phyloP scores from a whole-genome alignment of 2,797 vertebrate genomes.

The Microchirus variegatus region DNA sequence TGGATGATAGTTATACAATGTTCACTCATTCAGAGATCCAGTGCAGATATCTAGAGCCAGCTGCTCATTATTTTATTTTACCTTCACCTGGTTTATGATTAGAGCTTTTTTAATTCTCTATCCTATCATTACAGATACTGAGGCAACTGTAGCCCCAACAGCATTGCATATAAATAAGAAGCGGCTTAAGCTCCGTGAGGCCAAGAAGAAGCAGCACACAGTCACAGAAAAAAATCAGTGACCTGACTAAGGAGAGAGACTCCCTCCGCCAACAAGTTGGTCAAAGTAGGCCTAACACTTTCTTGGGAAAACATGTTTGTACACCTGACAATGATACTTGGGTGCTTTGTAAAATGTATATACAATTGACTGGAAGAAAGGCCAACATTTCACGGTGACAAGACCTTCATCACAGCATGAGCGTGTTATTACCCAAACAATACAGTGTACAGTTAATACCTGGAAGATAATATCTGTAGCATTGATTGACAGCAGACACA shows the following conservation, averaged over 20 bases:
- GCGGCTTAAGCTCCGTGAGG: background rate
- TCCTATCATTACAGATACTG: constrained; percentile 20
- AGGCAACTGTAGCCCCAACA: constrained; percentile 19
- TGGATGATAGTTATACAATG: constrained; percentile 8
- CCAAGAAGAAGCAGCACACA: background rate
- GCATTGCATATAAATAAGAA: too few relatives aligned
- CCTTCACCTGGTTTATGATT: constrained; percentile 15
- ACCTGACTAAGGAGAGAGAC: constrained; percentile 19
- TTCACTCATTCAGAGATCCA: constrained; percentile 6
- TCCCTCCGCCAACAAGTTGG: constrained; percentile 21
- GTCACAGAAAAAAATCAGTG: constrained; percentile 14
- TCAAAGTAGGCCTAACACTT: constrained; percentile 26
- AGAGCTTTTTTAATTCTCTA: constrained; percentile 19
- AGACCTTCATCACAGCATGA: constrained; percentile 4
- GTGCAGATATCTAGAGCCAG: too few relatives aligned
- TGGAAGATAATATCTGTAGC: constrained; percentile 21
- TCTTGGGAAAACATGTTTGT: constrained; percentile 13
- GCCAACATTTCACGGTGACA: constrained; percentile 1
- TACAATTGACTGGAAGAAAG: too few relatives aligned
- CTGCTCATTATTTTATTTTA: constrained; percentile 17
- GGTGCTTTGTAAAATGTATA: constrained; percentile 6
- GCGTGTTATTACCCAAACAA: constrained; percentile 6
- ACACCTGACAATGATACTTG: constrained; percentile 16
- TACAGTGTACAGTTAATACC: constrained; percentile 22
- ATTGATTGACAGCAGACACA: constrained; percentile 17